Evolutionary conservation across 2,113 vertebrate genomes (phyloP), one percentile per base, ranked within the genome.

Genomic region (Ammodytes dubius): DNA sequence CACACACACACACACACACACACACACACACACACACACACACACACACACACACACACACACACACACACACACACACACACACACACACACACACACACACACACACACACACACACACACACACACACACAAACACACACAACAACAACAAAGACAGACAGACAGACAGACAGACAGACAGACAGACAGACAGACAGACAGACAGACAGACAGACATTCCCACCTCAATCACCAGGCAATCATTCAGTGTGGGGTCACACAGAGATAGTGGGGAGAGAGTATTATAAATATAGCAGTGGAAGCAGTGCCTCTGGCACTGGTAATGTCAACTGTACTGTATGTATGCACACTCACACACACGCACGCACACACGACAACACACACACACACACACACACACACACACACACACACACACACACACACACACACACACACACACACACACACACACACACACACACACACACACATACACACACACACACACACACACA

Each of bases 281-380:
- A 75, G 42, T 68, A 70, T 74, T 82, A 81, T 82, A 84, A 87
- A 89, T 80, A 79, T 66, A 82, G 76, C 57, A 53, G 15, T 61
- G 46, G 58, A 45, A 79, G 65, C 39, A 78, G 63, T 77, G 75
- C 71, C 86, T 83, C 76, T 77, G 68, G 75, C 15, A 1, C 53
- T 65, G 52, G 74, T 81, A 85, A 87, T 84, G 82, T 86, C 59
- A 88, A 82, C 82, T 87, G 65, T 63, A 77, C 83, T 52, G 9
- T 1, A 43, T 5, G 1, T 57, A 59, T 42, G 4, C 52, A 57
- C 4, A 7, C 50, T 52, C 39, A 8, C 5, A 61, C 42, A 47
- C 69, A 27, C 2, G 27, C 27, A 27, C n/a, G n/a, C 53, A 27
- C 3, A 39, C n/a, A n/a, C n/a, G n/a, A n/a, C n/a, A n/a, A n/a